Conservation (phyloP, 2,113 vertebrate genomes). For the Genyomyrus donnyi region DNA sequence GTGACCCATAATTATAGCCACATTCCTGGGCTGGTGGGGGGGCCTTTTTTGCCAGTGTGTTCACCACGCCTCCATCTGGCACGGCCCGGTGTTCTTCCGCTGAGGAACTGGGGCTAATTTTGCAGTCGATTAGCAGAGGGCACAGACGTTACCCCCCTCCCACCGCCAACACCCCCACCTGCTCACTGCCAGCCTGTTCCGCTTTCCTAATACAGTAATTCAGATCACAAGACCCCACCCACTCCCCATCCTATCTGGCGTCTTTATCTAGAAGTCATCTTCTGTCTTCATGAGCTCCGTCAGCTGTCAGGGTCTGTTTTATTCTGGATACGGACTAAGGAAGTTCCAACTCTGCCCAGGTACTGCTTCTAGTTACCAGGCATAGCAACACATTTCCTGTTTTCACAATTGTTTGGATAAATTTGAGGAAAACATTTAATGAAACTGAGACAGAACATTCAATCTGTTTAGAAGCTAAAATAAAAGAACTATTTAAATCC, state of each 20-base stretch:
- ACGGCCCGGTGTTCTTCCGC: constrained; percentile 58
- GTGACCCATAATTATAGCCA: constrained; percentile 65
- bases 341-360: background rate
- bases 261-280: background rate
- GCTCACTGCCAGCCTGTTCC: background rate
- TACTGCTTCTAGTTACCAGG: background rate
- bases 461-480: background rate
- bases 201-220: background rate
- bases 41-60: constrained; percentile 44
- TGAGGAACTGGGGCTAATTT: constrained; percentile 66
- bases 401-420: background rate
- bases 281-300: background rate
- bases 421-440: background rate
- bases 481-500: background rate
- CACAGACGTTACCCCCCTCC: constrained; percentile 55
- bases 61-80: constrained; percentile 67
- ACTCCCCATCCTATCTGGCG: constrained; percentile 47
- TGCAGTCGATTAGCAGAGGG: constrained; percentile 81
- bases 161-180: background rate
- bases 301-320: background rate
- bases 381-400: background rate
- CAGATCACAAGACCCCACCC: constrained; percentile 40
- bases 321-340: background rate
- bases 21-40: constrained; percentile 58
- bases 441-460: background rate